Conservation (phyloP, 2,888 invertebrate species). For the Dicyrtoma fusca region DNA sequence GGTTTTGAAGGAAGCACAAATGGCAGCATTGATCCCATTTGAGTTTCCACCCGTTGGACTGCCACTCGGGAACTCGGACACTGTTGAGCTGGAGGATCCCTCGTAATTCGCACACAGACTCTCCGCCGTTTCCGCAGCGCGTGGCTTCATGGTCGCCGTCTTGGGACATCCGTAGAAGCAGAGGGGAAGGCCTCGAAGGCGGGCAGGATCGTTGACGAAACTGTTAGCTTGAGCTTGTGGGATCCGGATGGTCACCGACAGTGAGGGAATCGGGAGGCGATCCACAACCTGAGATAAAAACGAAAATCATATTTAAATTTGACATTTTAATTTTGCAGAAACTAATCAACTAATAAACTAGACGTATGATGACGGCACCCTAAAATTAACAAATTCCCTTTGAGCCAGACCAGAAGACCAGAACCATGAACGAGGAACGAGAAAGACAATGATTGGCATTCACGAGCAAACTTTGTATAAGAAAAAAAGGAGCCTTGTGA, state of each 20-base stretch:
- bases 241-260: slow-evolving; percentile 54
- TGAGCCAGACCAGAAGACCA: too few relatives aligned
- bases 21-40: slow-evolving; percentile 45
- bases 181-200: slow-evolving; percentile 51
- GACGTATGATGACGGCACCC: too few relatives aligned
- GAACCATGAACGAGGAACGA: too few relatives aligned
- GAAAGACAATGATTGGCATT: too few relatives aligned
- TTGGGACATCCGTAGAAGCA: slow-evolving; percentile 56
- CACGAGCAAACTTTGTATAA: too few relatives aligned
- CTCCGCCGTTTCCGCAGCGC: slow-evolving; percentile 32
- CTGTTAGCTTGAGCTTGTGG: slow-evolving; percentile 46
- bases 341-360: too few relatives aligned
- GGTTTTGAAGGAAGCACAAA: slow-evolving; percentile 53
- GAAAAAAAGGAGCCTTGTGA: too few relatives aligned
- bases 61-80: slow-evolving; percentile 31
- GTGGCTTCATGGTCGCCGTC: slow-evolving; percentile 47
- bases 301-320: neutral
- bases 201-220: slow-evolving; percentile 47
- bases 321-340: too few relatives aligned
- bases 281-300: slow-evolving; percentile 44
- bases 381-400: too few relatives aligned
- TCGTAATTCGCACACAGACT: slow-evolving; percentile 22
- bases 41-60: slow-evolving; percentile 21
- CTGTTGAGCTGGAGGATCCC: slow-evolving; percentile 3
- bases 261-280: slow-evolving; percentile 53